Evolutionary conservation across 2,888 invertebrate species (phyloP), one percentile per base, ranked within the genome.

Genomic region (Philereme vetulata): DNA sequence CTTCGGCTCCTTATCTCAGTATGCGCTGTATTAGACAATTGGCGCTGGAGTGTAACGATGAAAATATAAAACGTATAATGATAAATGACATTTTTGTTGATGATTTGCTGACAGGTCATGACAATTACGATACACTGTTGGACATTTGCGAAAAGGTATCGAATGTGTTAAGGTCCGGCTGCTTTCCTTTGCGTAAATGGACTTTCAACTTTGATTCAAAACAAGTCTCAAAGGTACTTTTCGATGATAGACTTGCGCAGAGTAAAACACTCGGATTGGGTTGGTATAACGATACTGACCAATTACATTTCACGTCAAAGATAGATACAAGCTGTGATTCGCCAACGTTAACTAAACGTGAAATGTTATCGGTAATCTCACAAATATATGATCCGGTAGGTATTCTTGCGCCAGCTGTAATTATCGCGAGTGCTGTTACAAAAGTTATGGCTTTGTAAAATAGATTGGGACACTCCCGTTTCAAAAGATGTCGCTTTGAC

Each of bases 381-480:
- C 49, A 49, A 11, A 11, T 49, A 3, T 49, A 49, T 9, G 49
- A 49, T 36, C 49, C 49, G 11, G 21, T 49, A 21, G 49, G 49
- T 38, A 9, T 49, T 8, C 21, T 49, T 9, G 8, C 38, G 4
- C 49, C 49, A 5, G 38, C 9, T 8, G 38, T 49, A 5, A 49
- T 49, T 4, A 21, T 38, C 5, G 10, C 38, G 38, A 38, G 9
- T 32, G 6, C 6, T 50, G 10, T 6, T 50, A 33, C 50, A 50
- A n/a, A 50, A 6, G 5, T 50, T 50, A 50, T 50, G 50, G 50
- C 42, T 50, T 4, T 6, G 42, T 42, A 50, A 50, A 42, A n/a
- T 50, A 0, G 50, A 50, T 38, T 49, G 49, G 49, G 49, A 49
- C 5, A 9, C 7, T 0, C 4, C 4, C 0, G 49, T 49, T 4